Percentiles rank a stretch among this genome's conserved stretches.
Conservation (phyloP, 2,113 vertebrate species). For the Ellobius talpinus region DNA sequence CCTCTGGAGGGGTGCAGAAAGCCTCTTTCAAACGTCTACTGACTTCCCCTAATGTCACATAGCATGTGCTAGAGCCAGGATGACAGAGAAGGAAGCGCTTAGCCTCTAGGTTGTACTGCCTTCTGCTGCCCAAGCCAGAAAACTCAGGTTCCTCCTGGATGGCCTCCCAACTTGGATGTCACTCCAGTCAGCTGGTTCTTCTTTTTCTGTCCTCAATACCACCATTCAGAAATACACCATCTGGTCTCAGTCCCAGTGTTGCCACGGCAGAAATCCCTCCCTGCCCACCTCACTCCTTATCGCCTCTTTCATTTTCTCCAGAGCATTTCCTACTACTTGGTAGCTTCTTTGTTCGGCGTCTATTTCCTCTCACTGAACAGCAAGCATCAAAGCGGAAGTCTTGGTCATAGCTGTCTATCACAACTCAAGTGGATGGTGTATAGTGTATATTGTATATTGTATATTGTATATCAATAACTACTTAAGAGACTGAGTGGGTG, state of each 20-base stretch:
- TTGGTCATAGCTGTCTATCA: background rate
- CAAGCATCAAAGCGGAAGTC: background rate
- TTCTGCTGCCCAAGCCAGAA: background rate
- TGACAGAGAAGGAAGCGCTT: too few species aligned
- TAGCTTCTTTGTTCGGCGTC: background rate
- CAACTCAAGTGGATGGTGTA: background rate
- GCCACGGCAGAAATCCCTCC: background rate
- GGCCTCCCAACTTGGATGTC: background rate
- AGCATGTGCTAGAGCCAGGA: background rate
- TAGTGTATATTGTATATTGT: too few species aligned
- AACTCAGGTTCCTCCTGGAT: background rate
- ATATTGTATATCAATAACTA: background rate
- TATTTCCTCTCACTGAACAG: background rate
- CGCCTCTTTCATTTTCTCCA: background rate
- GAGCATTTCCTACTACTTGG: background rate
- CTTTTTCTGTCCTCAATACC: background rate
- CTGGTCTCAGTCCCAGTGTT: background rate
- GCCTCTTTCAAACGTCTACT: background rate
- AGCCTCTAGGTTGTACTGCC: background rate
- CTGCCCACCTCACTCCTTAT: background rate
- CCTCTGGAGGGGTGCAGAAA: background rate
- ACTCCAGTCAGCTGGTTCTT: background rate
- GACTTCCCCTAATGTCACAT: background rate
- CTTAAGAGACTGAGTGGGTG: background rate
- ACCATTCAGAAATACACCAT: background rate